A percentile compares a stretch with the other conserved stretches of the same genome.
Evolutionary conservation across 1,140 invertebrate genomes (phyloP).

Genomic region (Battus philenor): DNA sequence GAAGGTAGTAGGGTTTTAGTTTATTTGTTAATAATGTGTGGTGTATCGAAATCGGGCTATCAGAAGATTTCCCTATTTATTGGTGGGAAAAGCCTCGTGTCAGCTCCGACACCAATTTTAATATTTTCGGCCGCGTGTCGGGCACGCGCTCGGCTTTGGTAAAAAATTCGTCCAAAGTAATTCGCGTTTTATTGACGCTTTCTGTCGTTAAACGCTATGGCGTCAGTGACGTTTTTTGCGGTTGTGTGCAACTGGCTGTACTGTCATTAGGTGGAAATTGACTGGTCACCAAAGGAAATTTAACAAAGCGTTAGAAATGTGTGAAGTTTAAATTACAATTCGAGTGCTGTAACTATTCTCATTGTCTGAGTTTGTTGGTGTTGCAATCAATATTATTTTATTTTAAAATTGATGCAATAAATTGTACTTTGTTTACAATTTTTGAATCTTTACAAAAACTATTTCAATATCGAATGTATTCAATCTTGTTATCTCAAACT

Average conservation of each 20-base stretch:
- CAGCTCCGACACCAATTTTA: conserved; percentile 74
- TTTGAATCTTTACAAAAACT: too few relatives aligned
- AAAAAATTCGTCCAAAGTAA: conserved; percentile 68
- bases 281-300: conserved; percentile 28
- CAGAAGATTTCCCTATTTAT: conserved; percentile 68
- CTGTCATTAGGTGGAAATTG: conserved; percentile 49
- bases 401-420: too few relatives aligned
- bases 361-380: conserved; percentile 5
- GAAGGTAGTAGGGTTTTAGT: conserved; percentile 9
- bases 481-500: too few relatives aligned
- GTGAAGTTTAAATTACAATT: conserved; percentile 23
- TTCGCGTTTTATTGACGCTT: conserved; percentile 69
- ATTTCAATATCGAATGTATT: too few relatives aligned
- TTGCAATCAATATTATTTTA: too few relatives aligned
- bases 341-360: neutral
- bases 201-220: conserved; percentile 60
- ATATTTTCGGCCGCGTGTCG: conserved; percentile 64
- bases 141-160: conserved; percentile 62
- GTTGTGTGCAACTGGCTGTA: conserved; percentile 27
- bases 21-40: conserved; percentile 5
- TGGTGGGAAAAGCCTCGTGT: conserved; percentile 73
- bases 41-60: conserved; percentile 43
- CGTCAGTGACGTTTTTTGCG: conserved; percentile 45
- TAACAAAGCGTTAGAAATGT: conserved; percentile 23
- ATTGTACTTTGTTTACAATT: too few relatives aligned